A percentile compares a stretch with the other conserved stretches of the same genome.
phyloP scores from a whole-genome alignment of 2,113 vertebrate genomes.

The Malurus alboscapulatus region DNA sequence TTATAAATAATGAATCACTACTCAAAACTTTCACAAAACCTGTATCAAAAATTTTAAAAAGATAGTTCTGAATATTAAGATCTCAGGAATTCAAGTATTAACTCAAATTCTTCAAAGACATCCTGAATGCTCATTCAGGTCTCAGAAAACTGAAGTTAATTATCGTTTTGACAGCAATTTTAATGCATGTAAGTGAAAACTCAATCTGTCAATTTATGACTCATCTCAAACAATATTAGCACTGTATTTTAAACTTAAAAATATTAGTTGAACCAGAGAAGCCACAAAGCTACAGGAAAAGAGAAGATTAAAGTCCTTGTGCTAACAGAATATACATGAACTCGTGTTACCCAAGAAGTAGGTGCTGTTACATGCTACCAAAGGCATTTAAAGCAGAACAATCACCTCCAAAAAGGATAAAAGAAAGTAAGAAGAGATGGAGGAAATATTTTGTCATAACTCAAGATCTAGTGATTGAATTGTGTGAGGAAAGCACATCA shows the following conservation, averaged over 20 bases:
- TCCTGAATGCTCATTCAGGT: background rate
- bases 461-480: background rate
- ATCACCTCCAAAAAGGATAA: background rate
- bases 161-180: background rate
- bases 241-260: background rate
- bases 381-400: background rate
- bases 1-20: background rate
- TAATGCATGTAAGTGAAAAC: background rate
- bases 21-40: background rate
- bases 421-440: background rate
- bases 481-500: background rate
- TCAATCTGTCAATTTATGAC: background rate
- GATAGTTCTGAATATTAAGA: background rate
- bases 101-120: background rate
- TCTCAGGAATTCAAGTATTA: background rate
- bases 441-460: background rate
- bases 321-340: background rate
- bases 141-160: background rate
- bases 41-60: background rate
- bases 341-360: background rate
- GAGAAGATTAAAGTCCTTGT: background rate
- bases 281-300: background rate
- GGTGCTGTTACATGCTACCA: background rate
- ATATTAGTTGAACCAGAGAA: background rate
- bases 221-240: background rate